Evolutionary conservation across 2,888 invertebrate genomes (phyloP).

Genomic region (Brachyptera putata): DNA sequence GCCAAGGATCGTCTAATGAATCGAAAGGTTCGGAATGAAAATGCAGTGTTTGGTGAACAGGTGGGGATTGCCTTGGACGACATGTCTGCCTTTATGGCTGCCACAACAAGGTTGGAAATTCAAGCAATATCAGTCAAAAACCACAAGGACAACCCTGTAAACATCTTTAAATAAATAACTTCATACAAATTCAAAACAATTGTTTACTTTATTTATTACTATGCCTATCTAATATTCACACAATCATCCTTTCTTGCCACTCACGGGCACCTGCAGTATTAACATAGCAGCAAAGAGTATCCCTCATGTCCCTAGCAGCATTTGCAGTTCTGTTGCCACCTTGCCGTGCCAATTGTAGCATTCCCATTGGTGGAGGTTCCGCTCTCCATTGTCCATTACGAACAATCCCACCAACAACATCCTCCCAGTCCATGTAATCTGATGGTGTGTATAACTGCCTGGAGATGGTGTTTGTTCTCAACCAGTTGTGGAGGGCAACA

Average conservation of each 20-base stretch:
- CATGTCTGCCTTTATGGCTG: too few relatives aligned
- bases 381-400: neutral
- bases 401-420: neutral
- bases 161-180: too few relatives aligned
- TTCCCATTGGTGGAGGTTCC: neutral
- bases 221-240: too few relatives aligned
- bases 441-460: neutral
- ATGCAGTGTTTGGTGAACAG: too few relatives aligned
- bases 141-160: too few relatives aligned
- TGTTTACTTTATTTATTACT: too few relatives aligned
- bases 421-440: slow-evolving; percentile 1
- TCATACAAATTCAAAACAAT: too few relatives aligned
- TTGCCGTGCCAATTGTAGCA: neutral
- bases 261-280: slow-evolving; percentile 4
- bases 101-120: too few relatives aligned
- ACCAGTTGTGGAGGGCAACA: slow-evolving; percentile 5
- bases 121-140: too few relatives aligned
- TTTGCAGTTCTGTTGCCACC: slow-evolving; percentile 3
- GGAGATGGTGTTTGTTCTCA: neutral
- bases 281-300: neutral
- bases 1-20: too few relatives aligned
- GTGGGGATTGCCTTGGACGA: too few relatives aligned
- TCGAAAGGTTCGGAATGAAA: too few relatives aligned
- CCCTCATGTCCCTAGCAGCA: slow-evolving; percentile 2
- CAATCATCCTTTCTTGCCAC: slow-evolving; percentile 4